phyloP scores from a whole-genome alignment of 2,888 invertebrate genomes.

The Chironomus riparius region DNA sequence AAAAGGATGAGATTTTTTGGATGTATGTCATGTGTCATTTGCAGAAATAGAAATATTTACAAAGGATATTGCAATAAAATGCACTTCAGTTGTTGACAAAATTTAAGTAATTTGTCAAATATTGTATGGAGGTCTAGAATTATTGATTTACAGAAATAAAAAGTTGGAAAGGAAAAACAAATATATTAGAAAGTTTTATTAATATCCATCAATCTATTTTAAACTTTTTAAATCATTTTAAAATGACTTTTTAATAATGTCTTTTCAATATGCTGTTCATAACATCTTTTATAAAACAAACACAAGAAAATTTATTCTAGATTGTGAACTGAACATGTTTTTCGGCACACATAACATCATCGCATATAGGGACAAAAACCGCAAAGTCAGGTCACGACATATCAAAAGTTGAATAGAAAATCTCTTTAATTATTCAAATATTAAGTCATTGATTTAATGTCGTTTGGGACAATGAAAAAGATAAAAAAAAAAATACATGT shows the following conservation, averaged over 20 bases:
- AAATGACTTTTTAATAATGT: background rate
- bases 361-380: background rate
- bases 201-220: no score
- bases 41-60: background rate
- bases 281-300: background rate
- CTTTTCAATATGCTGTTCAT: background rate
- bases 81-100: background rate
- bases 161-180: background rate
- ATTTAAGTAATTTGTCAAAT: background rate
- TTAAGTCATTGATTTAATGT: slow-evolving; percentile 18
- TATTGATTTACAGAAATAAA: background rate
- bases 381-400: slow-evolving; percentile 24
- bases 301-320: background rate
- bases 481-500: slow-evolving; percentile 2
- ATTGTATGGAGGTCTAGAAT: background rate
- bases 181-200: background rate
- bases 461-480: background rate
- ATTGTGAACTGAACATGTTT: no score
- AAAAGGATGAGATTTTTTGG: background rate
- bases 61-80: background rate
- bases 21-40: background rate
- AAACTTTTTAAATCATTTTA: background rate
- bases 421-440: slow-evolving; percentile 21
- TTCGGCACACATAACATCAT: background rate
- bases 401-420: slow-evolving; percentile 2